Evolutionary conservation across 2,113 vertebrate genomes (phyloP).

Genomic region (Apeltes quadracus): DNA sequence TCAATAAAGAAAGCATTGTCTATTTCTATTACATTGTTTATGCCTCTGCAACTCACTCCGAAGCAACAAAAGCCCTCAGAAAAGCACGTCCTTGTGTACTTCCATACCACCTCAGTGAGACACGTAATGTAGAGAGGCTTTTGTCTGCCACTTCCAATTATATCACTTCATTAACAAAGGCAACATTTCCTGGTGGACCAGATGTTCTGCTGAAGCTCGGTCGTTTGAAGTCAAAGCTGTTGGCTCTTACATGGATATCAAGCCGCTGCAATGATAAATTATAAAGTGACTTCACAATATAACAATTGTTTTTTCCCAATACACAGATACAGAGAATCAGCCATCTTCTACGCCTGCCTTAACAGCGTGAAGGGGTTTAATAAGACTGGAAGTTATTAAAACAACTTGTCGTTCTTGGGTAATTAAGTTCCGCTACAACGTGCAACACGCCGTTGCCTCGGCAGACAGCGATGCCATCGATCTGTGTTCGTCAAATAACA

Average conservation of each 20-base stretch:
- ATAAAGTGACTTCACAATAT: conserved; percentile 54
- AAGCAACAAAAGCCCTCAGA: conserved; percentile 23
- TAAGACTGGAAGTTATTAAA: neutral
- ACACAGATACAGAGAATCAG: conserved; percentile 3
- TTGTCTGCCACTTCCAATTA: conserved; percentile 74
- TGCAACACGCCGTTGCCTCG: conserved; percentile 21
- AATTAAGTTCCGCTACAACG: conserved; percentile 14
- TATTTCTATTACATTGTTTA: conserved; percentile 40
- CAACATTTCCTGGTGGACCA: conserved; percentile 66
- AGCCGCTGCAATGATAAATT: conserved; percentile 67
- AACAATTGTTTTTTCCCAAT: neutral
- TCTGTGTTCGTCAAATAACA: conserved; percentile 43
- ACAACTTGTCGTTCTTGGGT: conserved; percentile 9
- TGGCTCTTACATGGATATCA: conserved; percentile 57
- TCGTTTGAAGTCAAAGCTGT: conserved; percentile 70
- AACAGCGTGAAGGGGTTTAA: conserved; percentile 3
- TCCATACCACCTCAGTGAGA: conserved; percentile 53
- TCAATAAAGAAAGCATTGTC: conserved; percentile 38
- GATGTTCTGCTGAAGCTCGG: conserved; percentile 58
- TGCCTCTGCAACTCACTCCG: neutral
- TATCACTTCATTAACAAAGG: conserved; percentile 73
- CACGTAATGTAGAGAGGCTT: conserved; percentile 56
- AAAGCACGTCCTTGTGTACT: conserved; percentile 11
- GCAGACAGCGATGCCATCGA: conserved; percentile 23
- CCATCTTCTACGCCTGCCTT: neutral